Base-by-base conservation (phyloP, 2,888 invertebrate species). In the Orthonevra nobilis region DNA sequence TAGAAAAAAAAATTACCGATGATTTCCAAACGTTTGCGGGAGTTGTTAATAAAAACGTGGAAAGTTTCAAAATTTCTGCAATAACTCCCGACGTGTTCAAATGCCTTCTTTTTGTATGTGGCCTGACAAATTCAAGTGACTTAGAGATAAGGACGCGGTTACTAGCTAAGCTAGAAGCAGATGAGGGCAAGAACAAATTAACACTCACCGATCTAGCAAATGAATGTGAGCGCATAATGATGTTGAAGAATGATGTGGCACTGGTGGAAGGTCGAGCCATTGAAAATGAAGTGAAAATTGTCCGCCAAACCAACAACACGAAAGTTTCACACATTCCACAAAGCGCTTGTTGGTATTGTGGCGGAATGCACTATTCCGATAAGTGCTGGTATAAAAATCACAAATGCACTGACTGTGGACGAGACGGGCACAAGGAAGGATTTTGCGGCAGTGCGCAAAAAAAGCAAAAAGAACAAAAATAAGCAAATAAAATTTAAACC, bases 351-450 rank as follows among this genome's bases (percentile, higher is more conserved):
- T 75, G 81, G 66, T 66, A 60, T 17, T 68, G 68, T 32, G 23
- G 58, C 44, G 81, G 42, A 20, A 77, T 82, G 61, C 81, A 69
- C 15, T 77, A 56, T n/a, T 52, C 64, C 9, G 77, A 73, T n/a
- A 50, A 56, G 50, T 46, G 68, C 14, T 56, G 46, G 68, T 81
- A 60, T 34, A 68, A 36, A 7, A 40, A 30, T 4, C 54, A 81
- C 10, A 72, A 69, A 50, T 81, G 75, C 44, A 40, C 48, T 14
- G 60, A 72, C 28, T 81, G 75, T 34, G 56, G 32, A 32, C 26
- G 12, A 52, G 10, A 40, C n/a, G 74, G 68, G 3, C 81, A 81
- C 26, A 81, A 52, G 40, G 72, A 79, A 2, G 81, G 75, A 6
- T 82, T 72, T 28, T 82, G 79, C 30, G 68, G n/a, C n/a, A n/a